Evolutionary conservation across 2,113 vertebrate species (phyloP), one percentile per base, ranked within the genome.

Genomic region (Chamaetylas fuelleborni): DNA sequence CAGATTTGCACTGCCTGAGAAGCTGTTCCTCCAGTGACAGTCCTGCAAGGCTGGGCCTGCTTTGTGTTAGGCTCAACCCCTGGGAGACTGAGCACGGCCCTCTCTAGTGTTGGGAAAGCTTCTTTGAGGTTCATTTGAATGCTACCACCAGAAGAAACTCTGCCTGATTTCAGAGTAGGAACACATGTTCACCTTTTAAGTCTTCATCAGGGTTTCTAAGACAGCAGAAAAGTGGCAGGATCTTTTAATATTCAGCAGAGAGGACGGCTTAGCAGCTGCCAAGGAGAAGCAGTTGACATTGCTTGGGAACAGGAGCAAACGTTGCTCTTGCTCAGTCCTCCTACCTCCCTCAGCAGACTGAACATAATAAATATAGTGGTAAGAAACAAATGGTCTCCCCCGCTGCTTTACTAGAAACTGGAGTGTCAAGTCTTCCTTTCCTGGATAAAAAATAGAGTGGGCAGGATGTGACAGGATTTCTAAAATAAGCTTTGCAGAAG

Each of bases 311-410:
- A 48, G 84, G 45, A 92, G 50, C 47, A 43, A 91, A 58, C 2
- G 0, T 60, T 71, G 29, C 72, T 88, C 87, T 89, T 86, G 77
- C 73, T 84, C 65, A 33, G 89, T 95, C 80, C 57, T 72, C 78
- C 78, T 81, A 34, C 84, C 50, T 91, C 87, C 64, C 33, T 90
- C 67, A 51, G 78, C 70, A 87, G 81, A 86, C 66, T 56, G 87
- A 96, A 86, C 28, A 79, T 95, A 93, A 93, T 81, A 95, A 95
- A 96, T 96, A 92, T 65, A 95, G 94, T 93, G 95, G 91, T 84
- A 95, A 87, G 94, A 95, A 96, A 96, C 76, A 94, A 97, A 96
- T 92, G 88, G 71, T 79, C 89, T 95, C 70, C 70, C 94, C 86
- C 0, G 4, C 93, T 88, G 87, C 93, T 96, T 94, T 95, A 90